Percentiles rank a stretch among this genome's conserved stretches.
Conservation (phyloP, 1,140 invertebrate species). For the Teleogryllus occipitalis region DNA sequence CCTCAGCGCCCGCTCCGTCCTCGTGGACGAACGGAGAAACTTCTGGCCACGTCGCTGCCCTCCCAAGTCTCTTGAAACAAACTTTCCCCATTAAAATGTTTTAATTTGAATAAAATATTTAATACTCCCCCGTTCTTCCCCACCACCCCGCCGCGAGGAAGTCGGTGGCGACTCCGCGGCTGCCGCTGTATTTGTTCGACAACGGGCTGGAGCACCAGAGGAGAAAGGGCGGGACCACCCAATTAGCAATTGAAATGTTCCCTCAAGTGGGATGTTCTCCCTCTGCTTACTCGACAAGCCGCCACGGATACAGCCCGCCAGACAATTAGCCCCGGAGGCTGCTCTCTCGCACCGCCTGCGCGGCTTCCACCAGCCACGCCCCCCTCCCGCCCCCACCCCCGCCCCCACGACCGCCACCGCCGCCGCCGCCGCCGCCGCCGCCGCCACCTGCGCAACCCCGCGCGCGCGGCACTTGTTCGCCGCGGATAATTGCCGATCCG, state of each 20-base stretch:
- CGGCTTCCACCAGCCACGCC: not conserved
- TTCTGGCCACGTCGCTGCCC: not conserved
- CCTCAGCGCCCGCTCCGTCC: too few species aligned
- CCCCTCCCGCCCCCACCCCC: too few species aligned
- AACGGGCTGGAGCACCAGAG: too few species aligned
- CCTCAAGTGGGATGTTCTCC: not conserved
- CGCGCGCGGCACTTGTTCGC: not conserved
- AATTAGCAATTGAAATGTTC: conserved; percentile 5
- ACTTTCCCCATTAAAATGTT: not conserved
- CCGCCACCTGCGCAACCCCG: not conserved
- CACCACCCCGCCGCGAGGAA: not conserved
- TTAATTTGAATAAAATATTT: conserved; percentile 6
- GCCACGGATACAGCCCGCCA: not conserved
- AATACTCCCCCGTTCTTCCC: not conserved
- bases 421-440: too few species aligned
- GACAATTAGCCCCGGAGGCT: not conserved
- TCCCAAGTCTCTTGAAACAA: not conserved
- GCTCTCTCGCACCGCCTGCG: too few species aligned
- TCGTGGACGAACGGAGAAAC: not conserved
- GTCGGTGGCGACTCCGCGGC: not conserved
- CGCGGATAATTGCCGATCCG: not conserved
- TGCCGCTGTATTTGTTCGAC: too few species aligned
- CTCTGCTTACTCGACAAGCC: not conserved
- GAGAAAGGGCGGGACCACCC: not conserved
- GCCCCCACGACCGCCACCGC: too few species aligned